Evolutionary conservation across 2,888 invertebrate genomes (phyloP), one percentile per base, ranked within the genome.

Genomic region (Sialis lutaria): DNA sequence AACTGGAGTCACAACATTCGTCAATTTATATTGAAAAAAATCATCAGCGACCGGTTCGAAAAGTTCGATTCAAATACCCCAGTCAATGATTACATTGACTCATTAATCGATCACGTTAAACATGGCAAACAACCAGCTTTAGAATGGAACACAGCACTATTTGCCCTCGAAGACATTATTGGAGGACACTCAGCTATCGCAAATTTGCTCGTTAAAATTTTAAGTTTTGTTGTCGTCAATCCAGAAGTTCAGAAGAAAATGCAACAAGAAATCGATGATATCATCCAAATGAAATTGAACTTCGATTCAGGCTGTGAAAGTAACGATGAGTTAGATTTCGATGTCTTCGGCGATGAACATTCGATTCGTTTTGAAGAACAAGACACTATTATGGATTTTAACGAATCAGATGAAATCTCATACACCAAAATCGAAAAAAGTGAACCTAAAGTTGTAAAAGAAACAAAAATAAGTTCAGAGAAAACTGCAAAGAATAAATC

Each of bases 131-230:
- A 58, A 31, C 64, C 69, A 0, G 59, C 59, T n/a, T 60, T 74
- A 55, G 62, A 65, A 33, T 72, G 71, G 69, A 64, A 73, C 40
- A 67, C 67, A 1, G 70, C 71, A 0, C 53, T 75, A n/a, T 73
- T 70, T 51, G 64, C 67, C 4, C 53, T 68, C 45, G 68, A 67
- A 52, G 68, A 68, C 53, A 63, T 65, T 12, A 59, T 65, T 35
- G 58, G 79, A 1, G 79, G 79, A 4, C 78, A 79, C 55, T 68
- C 77, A 1, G 80, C 79, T 0, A 69, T 79, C 34, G 74, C 73
- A 0, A 79, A 79, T 58, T 68, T 78, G 37, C 55, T 78, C 47
- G 62, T 73, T 37, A 74, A 77, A 56, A 60, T 75, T 3, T 60
- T 78, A n/a, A 75, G 69, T 0, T 75, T 67, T 56, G 58, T 77